These are phyloP conservation scores for Brachionus calyciflorus DNA, from an alignment of 1,140 invertebrate species.

Conservation along the genomic window DNA sequence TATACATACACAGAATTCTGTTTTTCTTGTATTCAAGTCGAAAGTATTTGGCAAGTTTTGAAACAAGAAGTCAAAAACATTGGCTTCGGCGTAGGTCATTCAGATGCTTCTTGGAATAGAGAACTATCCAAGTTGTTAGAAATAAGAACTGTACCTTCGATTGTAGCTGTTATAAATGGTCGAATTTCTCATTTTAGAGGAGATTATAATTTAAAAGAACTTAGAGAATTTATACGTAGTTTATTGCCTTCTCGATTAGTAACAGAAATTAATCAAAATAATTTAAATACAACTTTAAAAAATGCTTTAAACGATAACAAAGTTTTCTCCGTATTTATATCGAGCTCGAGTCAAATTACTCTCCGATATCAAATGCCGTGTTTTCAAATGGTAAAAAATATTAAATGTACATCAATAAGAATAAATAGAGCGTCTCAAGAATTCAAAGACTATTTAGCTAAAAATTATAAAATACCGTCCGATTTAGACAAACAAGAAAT, in stretches of 20 bases:
- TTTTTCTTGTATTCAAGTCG: slow-evolving; percentile 79
- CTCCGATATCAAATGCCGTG: slow-evolving; percentile 42
- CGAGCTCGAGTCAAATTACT: slow-evolving; percentile 22
- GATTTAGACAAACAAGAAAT: slow-evolving; percentile 34
- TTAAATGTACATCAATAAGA: slow-evolving; percentile 5
- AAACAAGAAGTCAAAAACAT: slow-evolving; percentile 77
- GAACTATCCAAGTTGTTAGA: slow-evolving; percentile 72
- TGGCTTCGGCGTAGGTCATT: slow-evolving; percentile 67
- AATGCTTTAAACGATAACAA: slow-evolving; percentile 18
- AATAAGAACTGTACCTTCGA: slow-evolving; percentile 73
- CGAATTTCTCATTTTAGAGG: slow-evolving; percentile 67
- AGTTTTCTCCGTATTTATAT: slow-evolving; percentile 24
- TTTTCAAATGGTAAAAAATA: slow-evolving; percentile 1
- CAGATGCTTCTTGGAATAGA: slow-evolving; percentile 77
- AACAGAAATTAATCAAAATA: slow-evolving; percentile 45
- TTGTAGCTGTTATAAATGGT: slow-evolving; percentile 77
- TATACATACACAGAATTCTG: slow-evolving; percentile 90
- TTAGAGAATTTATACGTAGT: slow-evolving; percentile 54
- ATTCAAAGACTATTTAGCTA: slow-evolving; percentile 21
- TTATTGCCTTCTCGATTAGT: slow-evolving; percentile 53
- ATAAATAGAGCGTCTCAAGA: background rate
- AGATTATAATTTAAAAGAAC: slow-evolving; percentile 50
- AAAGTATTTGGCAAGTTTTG: slow-evolving; percentile 75
- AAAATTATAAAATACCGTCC: slow-evolving; percentile 17
- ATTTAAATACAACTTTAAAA: slow-evolving; percentile 9